Percentiles rank a stretch among this genome's conserved stretches.
phyloP scores from a whole-genome alignment of 2,888 invertebrate genomes.

The Camponotus fellah region DNA sequence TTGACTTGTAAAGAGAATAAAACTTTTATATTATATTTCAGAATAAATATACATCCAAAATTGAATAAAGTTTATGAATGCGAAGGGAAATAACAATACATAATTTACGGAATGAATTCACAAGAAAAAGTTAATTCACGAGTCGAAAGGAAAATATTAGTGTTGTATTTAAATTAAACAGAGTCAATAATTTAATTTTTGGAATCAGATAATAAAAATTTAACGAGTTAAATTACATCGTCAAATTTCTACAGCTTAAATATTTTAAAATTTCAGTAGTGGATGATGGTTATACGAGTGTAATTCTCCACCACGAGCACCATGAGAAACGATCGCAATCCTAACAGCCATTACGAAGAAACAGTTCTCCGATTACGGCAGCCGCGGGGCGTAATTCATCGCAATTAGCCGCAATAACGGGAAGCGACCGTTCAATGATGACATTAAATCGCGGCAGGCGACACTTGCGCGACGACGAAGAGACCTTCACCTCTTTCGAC shows the following conservation, averaged over 20 bases:
- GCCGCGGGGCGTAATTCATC: constrained; percentile 25
- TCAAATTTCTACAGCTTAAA: neutral
- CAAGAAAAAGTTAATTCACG: neutral
- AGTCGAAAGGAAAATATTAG: neutral
- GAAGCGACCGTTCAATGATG: constrained; percentile 12
- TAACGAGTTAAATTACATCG: neutral
- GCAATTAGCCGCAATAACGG: constrained; percentile 44
- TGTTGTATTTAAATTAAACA: neutral
- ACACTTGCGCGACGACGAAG: constrained; percentile 20
- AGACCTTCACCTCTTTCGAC: constrained; percentile 26
- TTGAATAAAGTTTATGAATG: neutral
- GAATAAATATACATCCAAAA: neutral
- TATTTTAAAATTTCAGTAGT: neutral
- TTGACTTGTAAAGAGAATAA: constrained; percentile 10
- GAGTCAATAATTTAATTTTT: neutral
- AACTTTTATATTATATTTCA: neutral
- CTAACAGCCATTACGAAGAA: constrained; percentile 26
- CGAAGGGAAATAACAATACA: neutral
- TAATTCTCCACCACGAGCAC: neutral
- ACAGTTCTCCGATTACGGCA: constrained; percentile 34
- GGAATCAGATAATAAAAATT: neutral
- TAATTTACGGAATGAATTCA: neutral
- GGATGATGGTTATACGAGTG: neutral
- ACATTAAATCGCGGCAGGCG: constrained; percentile 31
- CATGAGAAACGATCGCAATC: neutral